Base-by-base conservation (phyloP, 2,113 vertebrate genomes). In the Indicator indicator region DNA sequence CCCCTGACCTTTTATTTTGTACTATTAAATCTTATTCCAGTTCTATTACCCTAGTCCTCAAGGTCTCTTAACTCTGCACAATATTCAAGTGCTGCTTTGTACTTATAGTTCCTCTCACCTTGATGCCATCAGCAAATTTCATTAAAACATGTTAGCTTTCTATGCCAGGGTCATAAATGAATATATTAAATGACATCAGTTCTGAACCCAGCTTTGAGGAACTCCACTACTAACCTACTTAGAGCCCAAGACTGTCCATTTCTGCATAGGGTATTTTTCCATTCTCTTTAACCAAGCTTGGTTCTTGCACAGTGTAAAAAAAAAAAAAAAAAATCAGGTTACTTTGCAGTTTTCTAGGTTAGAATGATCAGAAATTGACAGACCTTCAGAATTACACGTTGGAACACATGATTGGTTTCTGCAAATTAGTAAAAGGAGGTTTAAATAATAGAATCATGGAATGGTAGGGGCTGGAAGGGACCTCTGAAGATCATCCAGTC, bases 71-170 rank as follows among this genome's bases (percentile, higher is more conserved):
- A 84, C 36, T 83, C 77, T 54, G 80, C 54, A 71, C 18, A 91
- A 69, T 89, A 52, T 68, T 76, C 44, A 79, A 93, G 48, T 52
- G 16, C 28, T 72, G 55, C 59, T 88, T 79, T 82, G 54, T 87
- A 88, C 91, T 95, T 96, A 79, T 69, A 68, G 59, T 30, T 83
- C 75, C 50, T 82, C 33, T 91, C 59, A 88, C 71, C 44, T 82
- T 93, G 72, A 68, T 93, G 38, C 32, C 67, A 76, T 56, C 78
- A 79, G 26, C 14, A 94, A 94, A 95, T 91, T 91, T 89, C 28
- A 89, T 85, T 94, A 89, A 89, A 86, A 91, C 32, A 42, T 85
- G 91, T 95, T 87, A 87, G 15, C 6, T 30, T 86, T 86, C 60
- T 82, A 68, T 82, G 67, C 44, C 85, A 89, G 38, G 27, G 33